Base-by-base conservation (phyloP, 2,888 invertebrate genomes). In the Lypha dubia region DNA sequence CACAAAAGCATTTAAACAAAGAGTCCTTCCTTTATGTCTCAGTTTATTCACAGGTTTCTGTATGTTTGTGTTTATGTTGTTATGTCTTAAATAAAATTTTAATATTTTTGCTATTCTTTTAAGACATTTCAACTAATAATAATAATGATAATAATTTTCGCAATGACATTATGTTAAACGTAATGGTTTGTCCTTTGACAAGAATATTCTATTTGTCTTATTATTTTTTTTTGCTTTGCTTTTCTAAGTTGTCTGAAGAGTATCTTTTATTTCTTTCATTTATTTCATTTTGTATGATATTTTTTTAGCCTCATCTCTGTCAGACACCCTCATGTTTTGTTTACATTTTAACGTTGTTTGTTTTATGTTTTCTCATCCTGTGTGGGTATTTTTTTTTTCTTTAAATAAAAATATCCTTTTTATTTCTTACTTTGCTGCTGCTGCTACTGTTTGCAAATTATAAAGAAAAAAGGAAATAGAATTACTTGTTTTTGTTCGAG, bases 101-200 rank as follows among this genome's bases (percentile, higher is more conserved):
- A 67, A 51, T 51, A n/a, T 32, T 58, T n/a, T 38, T 62, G 28
- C 22, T 35, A 44, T 56, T 28, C 15, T 22, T 44, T n/a, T 28
- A 24, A 17, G 20, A 3, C 46, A 4, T 56, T 41, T 65, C 35
- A 28, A 58, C 17, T 70, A 17, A 20, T 62, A 63, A 76, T 60
- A 60, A 32, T 44, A n/a, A n/a, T n/a, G n/a, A n/a, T n/a, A n/a
- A n/a, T n/a, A n/a, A n/a, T n/a, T 24, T 62, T 62, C 38, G 53
- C 44, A 63, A 75, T 68, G 63, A 63, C 65, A 76, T 82, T 68
- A 53, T 65, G 77, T 77, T 53, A 77, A 83, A 73, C 60, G 44
- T 53, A 51, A 68, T 62, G 73, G 35, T 62, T 28, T 77, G 83
- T 74, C 71, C 65, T 77, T 82, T 71, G 76, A 67, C 76, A 76